Percentiles rank a stretch among this genome's conserved stretches.
phyloP scores from a whole-genome alignment of 2,113 vertebrate species.

The Austrofundulus limnaeus region DNA sequence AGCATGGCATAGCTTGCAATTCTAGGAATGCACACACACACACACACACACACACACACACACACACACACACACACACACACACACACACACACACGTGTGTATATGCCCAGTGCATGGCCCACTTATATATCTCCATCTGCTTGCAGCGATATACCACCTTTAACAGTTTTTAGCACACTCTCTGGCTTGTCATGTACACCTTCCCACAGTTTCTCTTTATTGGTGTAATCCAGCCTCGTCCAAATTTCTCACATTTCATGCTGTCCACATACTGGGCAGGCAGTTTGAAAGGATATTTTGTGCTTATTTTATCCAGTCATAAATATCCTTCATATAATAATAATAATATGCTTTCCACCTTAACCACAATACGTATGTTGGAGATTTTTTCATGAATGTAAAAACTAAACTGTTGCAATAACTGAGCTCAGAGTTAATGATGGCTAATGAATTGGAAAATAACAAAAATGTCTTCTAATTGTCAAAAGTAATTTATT shows the following conservation, averaged over 20 bases:
- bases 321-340: constrained; percentile 30
- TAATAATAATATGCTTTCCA: constrained; percentile 20
- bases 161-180: constrained; percentile 32
- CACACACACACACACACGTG: constrained; percentile 18
- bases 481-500: no score
- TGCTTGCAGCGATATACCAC: constrained; percentile 49
- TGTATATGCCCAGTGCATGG: constrained; percentile 37
- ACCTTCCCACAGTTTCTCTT: constrained; percentile 49
- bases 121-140: constrained; percentile 61
- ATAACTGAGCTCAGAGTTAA: neutral
- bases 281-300: constrained; percentile 14
- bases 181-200: constrained; percentile 35
- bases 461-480: neutral
- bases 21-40: constrained; percentile 43
- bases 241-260: constrained; percentile 13
- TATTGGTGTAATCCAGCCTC: constrained; percentile 41
- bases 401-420: constrained; percentile 10
- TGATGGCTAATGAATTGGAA: neutral
- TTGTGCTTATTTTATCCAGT: constrained; percentile 19
- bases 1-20: constrained; percentile 59
- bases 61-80: constrained; percentile 25
- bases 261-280: constrained; percentile 35
- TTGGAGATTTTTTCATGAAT: neutral
- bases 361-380: constrained; percentile 23
- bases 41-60: constrained; percentile 24